These are phyloP conservation scores for Lapara coniferarum DNA, from an alignment of 2,888 invertebrate genomes.

Conservation along the genomic window DNA sequence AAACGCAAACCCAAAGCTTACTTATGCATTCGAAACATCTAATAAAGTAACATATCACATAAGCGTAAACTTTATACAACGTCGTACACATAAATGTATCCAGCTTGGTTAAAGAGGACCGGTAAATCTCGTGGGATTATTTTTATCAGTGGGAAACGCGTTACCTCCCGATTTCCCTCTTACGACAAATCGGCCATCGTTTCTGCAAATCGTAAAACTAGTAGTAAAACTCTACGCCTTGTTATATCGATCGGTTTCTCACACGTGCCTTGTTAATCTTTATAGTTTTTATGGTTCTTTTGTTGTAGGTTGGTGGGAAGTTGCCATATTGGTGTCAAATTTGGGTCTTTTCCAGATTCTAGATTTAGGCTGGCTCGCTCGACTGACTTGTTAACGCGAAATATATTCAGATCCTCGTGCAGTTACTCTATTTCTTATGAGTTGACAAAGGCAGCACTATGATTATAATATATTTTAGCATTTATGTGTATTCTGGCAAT, in stretches of 20 bases:
- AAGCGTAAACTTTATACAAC: constrained; percentile 8
- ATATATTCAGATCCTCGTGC: too few species aligned
- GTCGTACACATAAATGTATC: constrained; percentile 39
- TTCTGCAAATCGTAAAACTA: constrained; percentile 67
- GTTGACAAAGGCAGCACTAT: too few species aligned
- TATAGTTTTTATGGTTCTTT: neutral
- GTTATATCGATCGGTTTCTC: constrained; percentile 61
- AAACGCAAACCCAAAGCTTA: neutral
- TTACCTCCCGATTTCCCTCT: constrained; percentile 46
- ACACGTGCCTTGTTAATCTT: constrained; percentile 28
- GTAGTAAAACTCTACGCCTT: constrained; percentile 65
- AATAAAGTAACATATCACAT: neutral
- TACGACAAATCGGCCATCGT: constrained; percentile 60
- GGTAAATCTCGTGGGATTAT: constrained; percentile 58
- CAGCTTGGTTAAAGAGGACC: constrained; percentile 40
- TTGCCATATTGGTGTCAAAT: neutral
- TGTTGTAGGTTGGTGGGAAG: neutral
- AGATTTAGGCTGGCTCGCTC: too few species aligned
- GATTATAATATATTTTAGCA: too few species aligned
- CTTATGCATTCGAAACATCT: constrained; percentile 5
- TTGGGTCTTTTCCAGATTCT: neutral
- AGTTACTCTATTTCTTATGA: too few species aligned
- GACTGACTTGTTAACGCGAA: too few species aligned
- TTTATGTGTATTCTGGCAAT: too few species aligned
- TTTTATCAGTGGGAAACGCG: constrained; percentile 56